A percentile compares a stretch with the other conserved stretches of the same genome.
Evolutionary conservation across 2,888 invertebrate species (phyloP).

Genomic region (Rambutsinella grinnellia): DNA sequence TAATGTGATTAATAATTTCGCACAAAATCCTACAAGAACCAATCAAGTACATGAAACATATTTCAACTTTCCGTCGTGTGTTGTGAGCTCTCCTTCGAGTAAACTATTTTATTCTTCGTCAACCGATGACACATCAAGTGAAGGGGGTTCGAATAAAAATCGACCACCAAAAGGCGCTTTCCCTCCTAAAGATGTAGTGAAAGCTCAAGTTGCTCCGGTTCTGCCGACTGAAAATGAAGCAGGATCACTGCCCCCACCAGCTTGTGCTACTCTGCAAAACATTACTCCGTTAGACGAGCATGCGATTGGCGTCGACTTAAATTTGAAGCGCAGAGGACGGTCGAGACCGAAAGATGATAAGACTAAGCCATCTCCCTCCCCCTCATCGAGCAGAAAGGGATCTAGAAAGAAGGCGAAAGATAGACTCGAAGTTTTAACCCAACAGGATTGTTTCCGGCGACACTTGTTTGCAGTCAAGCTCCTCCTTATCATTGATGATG

Average conservation of each 20-base stretch:
- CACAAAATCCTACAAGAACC: background rate
- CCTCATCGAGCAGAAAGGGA: background rate
- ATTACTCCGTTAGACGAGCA: constrained; percentile 19
- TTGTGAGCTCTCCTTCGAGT: background rate
- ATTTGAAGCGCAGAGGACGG: background rate
- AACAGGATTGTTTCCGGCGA: constrained; percentile 55
- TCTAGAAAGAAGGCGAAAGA: constrained; percentile 6
- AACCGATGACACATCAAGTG: background rate
- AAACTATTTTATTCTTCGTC: background rate
- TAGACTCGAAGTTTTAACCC: constrained; percentile 35
- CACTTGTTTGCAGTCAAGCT: constrained; percentile 53
- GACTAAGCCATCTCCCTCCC: background rate
- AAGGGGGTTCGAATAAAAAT: background rate
- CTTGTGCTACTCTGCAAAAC: constrained; percentile 1
- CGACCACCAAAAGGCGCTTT: background rate
- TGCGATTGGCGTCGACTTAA: background rate
- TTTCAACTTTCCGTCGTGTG: background rate
- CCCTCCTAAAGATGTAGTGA: too few relatives aligned
- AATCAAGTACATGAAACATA: too few relatives aligned
- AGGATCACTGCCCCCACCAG: background rate
- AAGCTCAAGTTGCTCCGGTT: background rate
- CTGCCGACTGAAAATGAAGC: background rate
- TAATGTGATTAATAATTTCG: background rate
- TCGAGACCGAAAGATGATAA: background rate
- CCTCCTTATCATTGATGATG: constrained; percentile 52